Evolutionary conservation across 2,797 vertebrate genomes (phyloP).

Genomic region (Anabas testudineus): DNA sequence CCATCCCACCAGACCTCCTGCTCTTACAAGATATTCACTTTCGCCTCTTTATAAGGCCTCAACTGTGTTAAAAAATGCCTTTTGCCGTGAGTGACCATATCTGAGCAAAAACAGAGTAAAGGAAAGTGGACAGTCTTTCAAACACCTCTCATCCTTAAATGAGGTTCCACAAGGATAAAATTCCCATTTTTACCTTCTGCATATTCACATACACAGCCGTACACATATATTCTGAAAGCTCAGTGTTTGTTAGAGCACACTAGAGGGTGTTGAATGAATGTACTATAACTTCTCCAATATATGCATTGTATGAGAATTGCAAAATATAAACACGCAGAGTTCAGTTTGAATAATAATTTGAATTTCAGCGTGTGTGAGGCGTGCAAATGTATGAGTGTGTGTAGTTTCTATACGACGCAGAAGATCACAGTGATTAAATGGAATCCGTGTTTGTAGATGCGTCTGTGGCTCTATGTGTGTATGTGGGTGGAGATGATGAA

Average conservation of each 20-base stretch:
- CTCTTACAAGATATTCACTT: constrained; percentile 53
- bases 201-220: not conserved
- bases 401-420: not conserved
- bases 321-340: not conserved
- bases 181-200: not conserved
- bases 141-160: not conserved
- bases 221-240: not conserved
- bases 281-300: not conserved
- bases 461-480: not conserved
- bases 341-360: not conserved
- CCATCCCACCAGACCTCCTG: constrained; percentile 53
- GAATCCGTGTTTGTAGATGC: constrained; percentile 7
- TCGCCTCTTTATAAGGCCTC: constrained; percentile 33
- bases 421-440: constrained; percentile 22
- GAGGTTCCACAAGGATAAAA: constrained; percentile 11
- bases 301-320: not conserved
- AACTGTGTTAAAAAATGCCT: constrained; percentile 30
- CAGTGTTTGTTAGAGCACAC: not conserved
- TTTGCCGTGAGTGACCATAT: constrained; percentile 39
- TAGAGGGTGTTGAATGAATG: not conserved
- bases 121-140: constrained; percentile 5
- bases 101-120: constrained; percentile 35
- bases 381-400: not conserved
- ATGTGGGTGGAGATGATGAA: constrained; percentile 35
- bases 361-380: no score